These are phyloP conservation scores for Lysandra coridon DNA, from an alignment of 2,888 invertebrate species.

Conservation along the genomic window DNA sequence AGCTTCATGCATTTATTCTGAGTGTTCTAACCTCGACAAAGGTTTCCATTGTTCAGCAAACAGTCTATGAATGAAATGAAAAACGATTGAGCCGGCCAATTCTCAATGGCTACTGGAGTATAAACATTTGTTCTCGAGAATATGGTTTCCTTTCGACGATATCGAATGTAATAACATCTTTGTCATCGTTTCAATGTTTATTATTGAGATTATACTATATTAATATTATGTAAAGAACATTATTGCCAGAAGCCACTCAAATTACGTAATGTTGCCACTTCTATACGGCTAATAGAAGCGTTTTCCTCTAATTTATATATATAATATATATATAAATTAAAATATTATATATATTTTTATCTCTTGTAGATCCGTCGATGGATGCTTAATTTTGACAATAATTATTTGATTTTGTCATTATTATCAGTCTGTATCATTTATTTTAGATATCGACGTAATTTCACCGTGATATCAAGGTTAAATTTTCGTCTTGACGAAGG, in stretches of 20 bases:
- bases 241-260: not conserved
- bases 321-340: too few species aligned
- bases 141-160: conserved; percentile 24
- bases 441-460: not conserved
- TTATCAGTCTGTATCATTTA: not conserved
- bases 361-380: not conserved
- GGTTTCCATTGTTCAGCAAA: conserved; percentile 19
- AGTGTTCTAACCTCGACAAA: conserved; percentile 19
- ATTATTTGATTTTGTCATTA: not conserved
- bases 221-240: not conserved
- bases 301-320: not conserved
- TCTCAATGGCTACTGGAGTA: conserved; percentile 25
- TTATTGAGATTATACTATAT: not conserved
- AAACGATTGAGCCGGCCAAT: conserved; percentile 19
- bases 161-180: conserved; percentile 18
- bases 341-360: too few species aligned
- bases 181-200: conserved; percentile 20
- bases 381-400: not conserved
- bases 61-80: conserved; percentile 29
- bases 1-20: conserved; percentile 18
- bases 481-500: conserved; percentile 12
- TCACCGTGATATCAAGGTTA: not conserved
- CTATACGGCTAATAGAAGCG: not conserved
- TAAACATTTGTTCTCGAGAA: conserved; percentile 28
- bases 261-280: conserved; percentile 4